phyloP scores from a whole-genome alignment of 2,888 invertebrate species.

The Oscheius myriophilus region DNA sequence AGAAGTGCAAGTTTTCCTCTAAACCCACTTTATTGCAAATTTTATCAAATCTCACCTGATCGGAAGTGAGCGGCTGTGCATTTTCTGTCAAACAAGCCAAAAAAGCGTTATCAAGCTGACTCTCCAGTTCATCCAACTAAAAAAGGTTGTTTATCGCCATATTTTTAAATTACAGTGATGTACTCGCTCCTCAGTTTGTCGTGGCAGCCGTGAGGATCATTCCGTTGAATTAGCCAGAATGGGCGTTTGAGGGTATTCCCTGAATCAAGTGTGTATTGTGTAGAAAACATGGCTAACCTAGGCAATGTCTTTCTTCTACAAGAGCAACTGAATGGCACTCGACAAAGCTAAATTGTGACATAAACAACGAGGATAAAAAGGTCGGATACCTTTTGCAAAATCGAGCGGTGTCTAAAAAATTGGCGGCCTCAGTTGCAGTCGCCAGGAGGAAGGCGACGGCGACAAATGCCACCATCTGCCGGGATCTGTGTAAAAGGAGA shows the following conservation, averaged over 20 bases:
- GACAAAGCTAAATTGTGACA: conserved; percentile 31
- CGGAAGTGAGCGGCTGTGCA: conserved; percentile 31
- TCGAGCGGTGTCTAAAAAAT: too few species aligned
- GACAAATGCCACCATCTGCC: too few species aligned
- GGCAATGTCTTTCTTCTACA: conserved; percentile 54
- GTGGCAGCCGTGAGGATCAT: conserved; percentile 51
- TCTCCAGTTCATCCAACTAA: conserved; percentile 53
- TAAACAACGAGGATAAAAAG: background rate
- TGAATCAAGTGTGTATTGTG: background rate
- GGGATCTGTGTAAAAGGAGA: too few species aligned
- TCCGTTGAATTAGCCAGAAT: conserved; percentile 52
- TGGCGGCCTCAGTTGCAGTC: too few species aligned
- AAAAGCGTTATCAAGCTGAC: conserved; percentile 46
- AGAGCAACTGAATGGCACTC: conserved; percentile 55
- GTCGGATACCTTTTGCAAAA: too few species aligned
- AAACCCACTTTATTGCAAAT: background rate
- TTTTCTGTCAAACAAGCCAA: conserved; percentile 51
- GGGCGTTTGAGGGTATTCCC: conserved; percentile 52
- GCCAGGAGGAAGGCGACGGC: too few species aligned
- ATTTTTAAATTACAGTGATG: conserved; percentile 34
- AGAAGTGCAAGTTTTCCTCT: conserved; percentile 27
- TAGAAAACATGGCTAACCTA: conserved; percentile 32
- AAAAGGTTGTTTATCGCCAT: conserved; percentile 7
- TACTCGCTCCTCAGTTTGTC: conserved; percentile 57
- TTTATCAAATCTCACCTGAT: background rate